Conservation (phyloP, 2,888 invertebrate species). For the Caenorhabditis doughertyi region DNA sequence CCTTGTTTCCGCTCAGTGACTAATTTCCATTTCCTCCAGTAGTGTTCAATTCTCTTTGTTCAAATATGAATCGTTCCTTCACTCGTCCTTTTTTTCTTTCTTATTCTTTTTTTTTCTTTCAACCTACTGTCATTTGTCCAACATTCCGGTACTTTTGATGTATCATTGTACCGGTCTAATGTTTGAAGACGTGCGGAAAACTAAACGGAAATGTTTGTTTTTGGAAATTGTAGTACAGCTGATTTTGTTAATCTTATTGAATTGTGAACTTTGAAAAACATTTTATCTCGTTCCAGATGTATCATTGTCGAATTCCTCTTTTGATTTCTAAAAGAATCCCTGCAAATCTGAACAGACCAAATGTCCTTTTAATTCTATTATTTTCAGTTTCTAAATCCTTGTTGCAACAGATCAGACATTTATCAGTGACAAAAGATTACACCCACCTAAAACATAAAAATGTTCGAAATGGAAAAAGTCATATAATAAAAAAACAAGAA, state of each 20-base stretch:
- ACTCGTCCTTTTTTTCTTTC: slow-evolving; percentile 22
- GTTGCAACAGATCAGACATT: background rate
- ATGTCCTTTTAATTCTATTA: slow-evolving; percentile 8
- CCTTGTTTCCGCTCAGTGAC: slow-evolving; percentile 54
- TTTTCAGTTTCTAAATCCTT: slow-evolving; percentile 2
- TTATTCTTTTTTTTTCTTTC: slow-evolving; percentile 25
- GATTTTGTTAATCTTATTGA: slow-evolving; percentile 46
- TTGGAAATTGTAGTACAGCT: slow-evolving; percentile 27
- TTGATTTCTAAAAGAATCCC: slow-evolving; percentile 24
- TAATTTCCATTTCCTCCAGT: slow-evolving; percentile 56
- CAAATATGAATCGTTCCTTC: slow-evolving; percentile 57
- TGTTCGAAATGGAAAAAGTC: no score
- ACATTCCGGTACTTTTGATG: slow-evolving; percentile 53
- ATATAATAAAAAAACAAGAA: background rate
- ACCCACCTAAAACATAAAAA: background rate
- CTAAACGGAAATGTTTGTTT: slow-evolving; percentile 13
- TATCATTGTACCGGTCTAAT: slow-evolving; percentile 51
- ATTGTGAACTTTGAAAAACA: slow-evolving; percentile 36
- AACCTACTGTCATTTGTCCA: slow-evolving; percentile 41
- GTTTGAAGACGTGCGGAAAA: slow-evolving; percentile 53
- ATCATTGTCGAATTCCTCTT: slow-evolving; percentile 16
- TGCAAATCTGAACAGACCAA: slow-evolving; percentile 24
- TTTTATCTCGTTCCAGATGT: slow-evolving; percentile 22
- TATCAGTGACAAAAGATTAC: background rate
- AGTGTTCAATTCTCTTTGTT: slow-evolving; percentile 57